Conservation (phyloP, 2,113 vertebrate species). For the Dendrocopos noguchii region DNA sequence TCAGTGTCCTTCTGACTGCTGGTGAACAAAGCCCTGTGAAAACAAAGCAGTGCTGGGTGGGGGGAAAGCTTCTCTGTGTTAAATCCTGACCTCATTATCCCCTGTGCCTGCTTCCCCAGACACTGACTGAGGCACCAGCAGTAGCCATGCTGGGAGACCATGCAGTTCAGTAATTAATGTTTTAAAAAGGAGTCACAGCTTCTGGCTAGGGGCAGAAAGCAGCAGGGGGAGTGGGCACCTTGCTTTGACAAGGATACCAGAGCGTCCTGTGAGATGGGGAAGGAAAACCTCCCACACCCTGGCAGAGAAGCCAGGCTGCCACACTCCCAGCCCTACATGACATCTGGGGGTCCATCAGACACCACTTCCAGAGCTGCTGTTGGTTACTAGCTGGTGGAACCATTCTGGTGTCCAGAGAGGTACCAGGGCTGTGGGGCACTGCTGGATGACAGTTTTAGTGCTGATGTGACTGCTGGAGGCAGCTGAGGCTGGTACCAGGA, state of each 20-base stretch:
- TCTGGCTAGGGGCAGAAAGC: not conserved
- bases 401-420: not conserved
- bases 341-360: accelerated
- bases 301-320: not conserved
- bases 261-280: no score
- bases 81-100: not conserved
- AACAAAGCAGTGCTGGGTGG: not conserved
- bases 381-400: not conserved
- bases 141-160: not conserved
- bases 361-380: not conserved
- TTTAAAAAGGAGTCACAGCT: not conserved
- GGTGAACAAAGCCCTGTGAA: not conserved
- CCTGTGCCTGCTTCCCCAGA: not conserved
- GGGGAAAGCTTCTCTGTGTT: not conserved
- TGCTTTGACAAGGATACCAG: not conserved
- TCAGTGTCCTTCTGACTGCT: not conserved
- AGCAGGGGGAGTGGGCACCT: not conserved
- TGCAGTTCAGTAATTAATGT: not conserved
- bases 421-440: not conserved
- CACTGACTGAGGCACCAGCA: not conserved
- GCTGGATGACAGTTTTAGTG: not conserved
- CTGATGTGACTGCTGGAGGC: not conserved
- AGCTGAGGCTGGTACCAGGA: not conserved
- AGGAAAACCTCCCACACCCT: not conserved
- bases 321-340: not conserved